These are phyloP conservation scores for Lycocerus yunnanus DNA, from an alignment of 2,888 invertebrate species.

Conservation along the genomic window DNA sequence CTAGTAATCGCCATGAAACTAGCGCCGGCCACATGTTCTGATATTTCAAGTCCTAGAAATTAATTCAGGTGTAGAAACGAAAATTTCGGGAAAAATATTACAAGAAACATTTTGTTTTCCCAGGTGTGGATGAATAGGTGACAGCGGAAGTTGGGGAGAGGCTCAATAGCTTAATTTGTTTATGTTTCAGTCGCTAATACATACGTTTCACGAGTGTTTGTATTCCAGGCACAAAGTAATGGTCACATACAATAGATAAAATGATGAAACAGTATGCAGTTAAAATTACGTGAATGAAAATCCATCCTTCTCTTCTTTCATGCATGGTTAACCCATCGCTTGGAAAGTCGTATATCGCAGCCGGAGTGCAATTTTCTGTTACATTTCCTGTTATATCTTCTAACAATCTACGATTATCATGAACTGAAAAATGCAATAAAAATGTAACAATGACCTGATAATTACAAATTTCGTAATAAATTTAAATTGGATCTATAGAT, in stretches of 20 bases:
- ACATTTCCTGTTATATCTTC: slow-evolving; percentile 54
- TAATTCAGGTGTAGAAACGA: background rate
- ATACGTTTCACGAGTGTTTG: slow-evolving; percentile 82
- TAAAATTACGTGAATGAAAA: slow-evolving; percentile 73
- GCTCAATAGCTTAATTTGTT: too few species aligned
- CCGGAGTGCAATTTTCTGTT: slow-evolving; percentile 69
- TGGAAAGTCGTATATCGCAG: slow-evolving; percentile 84
- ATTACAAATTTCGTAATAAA: too few species aligned
- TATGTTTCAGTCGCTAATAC: too few species aligned
- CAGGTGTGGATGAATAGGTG: too few species aligned
- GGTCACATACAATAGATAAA: slow-evolving; percentile 82
- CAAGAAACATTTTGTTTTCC: too few species aligned
- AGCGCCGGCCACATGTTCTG: slow-evolving; percentile 78
- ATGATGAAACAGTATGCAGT: slow-evolving; percentile 77
- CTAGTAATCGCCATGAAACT: slow-evolving; percentile 88
- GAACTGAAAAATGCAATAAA: background rate
- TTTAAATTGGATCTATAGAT: too few species aligned
- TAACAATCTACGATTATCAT: background rate
- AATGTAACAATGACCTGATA: too few species aligned
- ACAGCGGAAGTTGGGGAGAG: too few species aligned
- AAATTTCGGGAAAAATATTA: too few species aligned
- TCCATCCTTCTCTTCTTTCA: slow-evolving; percentile 74
- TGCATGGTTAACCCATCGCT: slow-evolving; percentile 72
- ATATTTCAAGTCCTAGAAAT: slow-evolving; percentile 62
- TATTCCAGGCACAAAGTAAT: slow-evolving; percentile 87